A percentile compares a stretch with the other conserved stretches of the same genome.
phyloP scores from a whole-genome alignment of 2,797 vertebrate species.

The Philypnodon macrostomus region DNA sequence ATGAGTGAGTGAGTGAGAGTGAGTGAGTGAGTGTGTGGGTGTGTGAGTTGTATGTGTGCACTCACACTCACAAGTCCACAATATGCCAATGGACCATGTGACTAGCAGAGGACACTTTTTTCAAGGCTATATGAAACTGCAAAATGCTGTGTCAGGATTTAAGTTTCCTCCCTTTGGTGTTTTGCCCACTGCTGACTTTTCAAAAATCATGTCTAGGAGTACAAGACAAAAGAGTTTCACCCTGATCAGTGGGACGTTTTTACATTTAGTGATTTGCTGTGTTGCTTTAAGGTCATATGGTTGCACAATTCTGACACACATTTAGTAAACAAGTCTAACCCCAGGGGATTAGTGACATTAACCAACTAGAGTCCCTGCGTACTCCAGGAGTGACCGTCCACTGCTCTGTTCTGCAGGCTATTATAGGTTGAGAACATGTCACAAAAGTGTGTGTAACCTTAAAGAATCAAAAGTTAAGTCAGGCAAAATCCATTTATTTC shows the following conservation, averaged over 20 bases:
- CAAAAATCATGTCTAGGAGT: conserved; percentile 20
- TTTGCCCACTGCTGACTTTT: conserved; percentile 49
- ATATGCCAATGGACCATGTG: conserved; percentile 8
- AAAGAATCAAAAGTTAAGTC: too few species aligned
- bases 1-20: too few species aligned
- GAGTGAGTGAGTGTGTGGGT: too few species aligned
- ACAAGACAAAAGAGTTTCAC: conserved; percentile 15
- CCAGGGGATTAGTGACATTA: conserved; percentile 18
- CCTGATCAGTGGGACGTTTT: background rate
- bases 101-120: conserved; percentile 11
- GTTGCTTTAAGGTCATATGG: background rate
- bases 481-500: background rate
- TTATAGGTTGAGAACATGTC: background rate
- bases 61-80: conserved; percentile 1
- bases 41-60: background rate
- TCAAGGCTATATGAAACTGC: conserved; percentile 28
- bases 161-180: conserved; percentile 47
- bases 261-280: background rate
- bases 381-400: conserved; percentile 6
- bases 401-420: background rate
- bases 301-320: background rate
- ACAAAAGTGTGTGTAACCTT: too few species aligned
- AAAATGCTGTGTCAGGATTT: conserved; percentile 64
- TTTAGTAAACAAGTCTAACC: conserved; percentile 28
- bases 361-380: conserved; percentile 4